phyloP scores from a whole-genome alignment of 2,113 vertebrate genomes.

The Shinisaurus crocodilurus region DNA sequence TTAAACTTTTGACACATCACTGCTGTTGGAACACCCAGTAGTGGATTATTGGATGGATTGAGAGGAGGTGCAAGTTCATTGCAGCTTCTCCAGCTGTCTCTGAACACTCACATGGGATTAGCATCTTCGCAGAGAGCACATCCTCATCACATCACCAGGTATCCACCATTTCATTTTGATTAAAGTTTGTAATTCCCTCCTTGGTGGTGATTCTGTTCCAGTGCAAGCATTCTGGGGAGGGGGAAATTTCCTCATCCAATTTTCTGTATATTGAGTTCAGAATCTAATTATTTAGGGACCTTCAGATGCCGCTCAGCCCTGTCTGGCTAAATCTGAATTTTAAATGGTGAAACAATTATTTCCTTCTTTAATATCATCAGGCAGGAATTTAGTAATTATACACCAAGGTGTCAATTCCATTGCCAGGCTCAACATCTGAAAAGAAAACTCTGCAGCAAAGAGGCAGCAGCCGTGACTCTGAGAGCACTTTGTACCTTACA shows the following conservation, averaged over 20 bases:
- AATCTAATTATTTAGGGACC: conserved; percentile 43
- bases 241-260: neutral
- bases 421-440: neutral
- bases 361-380: conserved; percentile 29
- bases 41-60: neutral
- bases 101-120: neutral
- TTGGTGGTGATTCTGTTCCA: neutral
- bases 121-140: neutral
- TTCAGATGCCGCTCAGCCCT: conserved; percentile 17
- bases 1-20: neutral
- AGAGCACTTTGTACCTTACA: too few species aligned
- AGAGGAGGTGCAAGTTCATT: neutral
- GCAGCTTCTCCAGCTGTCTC: neutral
- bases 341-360: conserved; percentile 40
- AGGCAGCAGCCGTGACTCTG: neutral
- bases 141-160: neutral
- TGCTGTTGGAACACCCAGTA: neutral
- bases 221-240: neutral
- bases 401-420: conserved; percentile 35
- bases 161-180: neutral
- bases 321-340: conserved; percentile 38
- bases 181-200: neutral
- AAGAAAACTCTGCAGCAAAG: neutral
- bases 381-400: conserved; percentile 35
- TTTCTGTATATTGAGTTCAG: neutral